Evolutionary conservation across 2,888 invertebrate species (phyloP), one percentile per base, ranked within the genome.

Genomic region (Tipula lateralis): DNA sequence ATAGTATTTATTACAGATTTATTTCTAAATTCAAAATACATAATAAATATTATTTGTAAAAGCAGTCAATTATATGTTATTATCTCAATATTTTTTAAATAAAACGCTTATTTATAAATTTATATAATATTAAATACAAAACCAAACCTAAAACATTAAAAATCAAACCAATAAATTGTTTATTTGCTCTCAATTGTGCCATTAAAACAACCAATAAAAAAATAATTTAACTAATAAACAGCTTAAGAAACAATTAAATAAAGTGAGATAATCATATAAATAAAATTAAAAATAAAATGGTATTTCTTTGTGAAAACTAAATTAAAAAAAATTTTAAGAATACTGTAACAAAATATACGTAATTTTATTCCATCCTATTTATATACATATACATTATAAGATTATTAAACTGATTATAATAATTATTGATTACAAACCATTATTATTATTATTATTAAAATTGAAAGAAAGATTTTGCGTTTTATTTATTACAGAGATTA

Each of bases 311-410:
- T 66, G 19, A 66, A 66, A 66, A 66, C 66, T 66, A 66, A 24
- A 66, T 9, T 24, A 24, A 80, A 36, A 84, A 36, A 36, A 29
- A 36, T 29, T n/a, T 24, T 16, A 19, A 82, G 82, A 84, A 34
- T 81, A 84, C 66, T 66, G 66, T 66, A 34, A 86, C 86, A 86
- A 85, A 85, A 86, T 86, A 86, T 86, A 86, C 86, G 86, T 86
- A 86, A 86, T 85, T 86, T 85, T 86, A 86, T 86, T 85, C 86
- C 86, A 86, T 86, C 86, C 86, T 85, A 86, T 83, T 66, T 66
- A 66, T 83, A 83, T 83, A 83, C 83, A 83, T 39, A 29, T 83
- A 83, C 34, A 39, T 24, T 86, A 85, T 83, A 36, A 32, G 24
- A 83, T 83, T 83, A 34, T 36, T 36, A 36, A 39, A 83, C 24